Conservation (phyloP, 1,140 invertebrate species). For the Prorops nasuta region DNA sequence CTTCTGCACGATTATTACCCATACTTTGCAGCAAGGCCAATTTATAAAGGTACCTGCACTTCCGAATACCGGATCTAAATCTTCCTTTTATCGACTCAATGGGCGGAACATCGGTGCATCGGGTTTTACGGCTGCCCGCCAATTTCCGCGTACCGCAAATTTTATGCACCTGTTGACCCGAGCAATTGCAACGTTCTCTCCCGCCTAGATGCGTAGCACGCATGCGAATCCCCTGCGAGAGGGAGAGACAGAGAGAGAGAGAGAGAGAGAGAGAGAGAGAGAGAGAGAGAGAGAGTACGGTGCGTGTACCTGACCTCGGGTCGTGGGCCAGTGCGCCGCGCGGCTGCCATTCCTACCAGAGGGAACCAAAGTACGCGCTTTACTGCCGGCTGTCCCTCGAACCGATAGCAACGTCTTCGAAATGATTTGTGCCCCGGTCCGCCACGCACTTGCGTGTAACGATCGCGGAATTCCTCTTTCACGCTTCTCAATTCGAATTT, state of each 20-base stretch:
- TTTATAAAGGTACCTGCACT: too few relatives aligned
- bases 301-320: too few relatives aligned
- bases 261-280: neutral
- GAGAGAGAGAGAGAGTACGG: too few relatives aligned
- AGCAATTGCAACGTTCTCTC: neutral
- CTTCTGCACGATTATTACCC: too few relatives aligned
- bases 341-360: slow-evolving; percentile 5
- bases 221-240: neutral
- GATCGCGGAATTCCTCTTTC: slow-evolving; percentile 42
- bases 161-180: slow-evolving; percentile 31
- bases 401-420: slow-evolving; percentile 35
- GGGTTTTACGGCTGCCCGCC: slow-evolving; percentile 24
- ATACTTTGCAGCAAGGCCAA: too few relatives aligned
- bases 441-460: slow-evolving; percentile 26
- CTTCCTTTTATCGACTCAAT: slow-evolving; percentile 19
- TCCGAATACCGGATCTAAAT: slow-evolving; percentile 17
- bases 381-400: slow-evolving; percentile 33
- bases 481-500: slow-evolving; percentile 44
- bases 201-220: neutral
- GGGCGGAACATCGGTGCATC: slow-evolving; percentile 15
- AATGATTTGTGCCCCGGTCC: slow-evolving; percentile 35
- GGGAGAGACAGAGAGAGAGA: neutral
- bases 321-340: too few relatives aligned
- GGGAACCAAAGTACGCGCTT: slow-evolving; percentile 31
- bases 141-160: slow-evolving; percentile 31